Conservation (phyloP, 2,797 vertebrate genomes). For the Triplophysa bombifrons region DNA sequence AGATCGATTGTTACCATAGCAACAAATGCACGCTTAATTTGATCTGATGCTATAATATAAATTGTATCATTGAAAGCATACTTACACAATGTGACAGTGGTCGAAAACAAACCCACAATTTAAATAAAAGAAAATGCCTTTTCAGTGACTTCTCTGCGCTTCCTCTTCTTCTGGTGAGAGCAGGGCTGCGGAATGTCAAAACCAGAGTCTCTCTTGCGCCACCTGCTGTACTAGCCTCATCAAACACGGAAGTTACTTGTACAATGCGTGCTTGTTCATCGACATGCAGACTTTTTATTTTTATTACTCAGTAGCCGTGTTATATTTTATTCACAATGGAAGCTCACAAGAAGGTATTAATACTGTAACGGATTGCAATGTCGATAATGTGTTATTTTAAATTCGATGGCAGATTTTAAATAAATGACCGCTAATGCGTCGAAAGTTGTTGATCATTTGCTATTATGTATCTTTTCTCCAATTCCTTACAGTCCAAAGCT, state of each 20-base stretch:
- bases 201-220: neutral
- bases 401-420: neutral
- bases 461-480: neutral
- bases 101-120: neutral
- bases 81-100: neutral
- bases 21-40: neutral
- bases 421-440: neutral
- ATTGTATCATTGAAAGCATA: neutral
- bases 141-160: neutral
- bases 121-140: too few relatives aligned
- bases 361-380: neutral
- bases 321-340: conserved; percentile 7
- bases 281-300: conserved; percentile 6
- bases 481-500: conserved; percentile 63
- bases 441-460: neutral
- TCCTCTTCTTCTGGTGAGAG: neutral
- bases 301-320: neutral
- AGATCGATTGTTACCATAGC: conserved; percentile 19
- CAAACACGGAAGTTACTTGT: conserved; percentile 20
- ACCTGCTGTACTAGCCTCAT: neutral
- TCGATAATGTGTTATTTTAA: neutral
- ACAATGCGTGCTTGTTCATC: neutral
- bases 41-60: neutral
- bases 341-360: conserved; percentile 34
- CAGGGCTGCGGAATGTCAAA: neutral